Evolutionary conservation across 2,888 invertebrate species (phyloP).

Genomic region (Pyrochroa serraticornis): DNA sequence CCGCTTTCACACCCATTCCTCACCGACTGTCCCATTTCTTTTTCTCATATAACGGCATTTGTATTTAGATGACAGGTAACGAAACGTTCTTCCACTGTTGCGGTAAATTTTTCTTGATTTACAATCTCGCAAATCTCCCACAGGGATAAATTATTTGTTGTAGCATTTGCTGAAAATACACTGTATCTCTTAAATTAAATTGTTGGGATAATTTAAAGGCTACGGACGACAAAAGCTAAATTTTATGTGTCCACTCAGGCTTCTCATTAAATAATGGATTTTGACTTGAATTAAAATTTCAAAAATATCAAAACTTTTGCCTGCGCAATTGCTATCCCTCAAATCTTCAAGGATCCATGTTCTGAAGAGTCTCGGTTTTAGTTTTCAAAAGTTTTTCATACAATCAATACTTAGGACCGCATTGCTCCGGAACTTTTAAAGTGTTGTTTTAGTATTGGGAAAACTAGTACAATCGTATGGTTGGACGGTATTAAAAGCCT

Average conservation of each 20-base stretch:
- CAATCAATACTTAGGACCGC: too few relatives aligned
- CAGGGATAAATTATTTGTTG: not conserved
- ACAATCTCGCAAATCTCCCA: not conserved
- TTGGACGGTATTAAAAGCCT: too few relatives aligned
- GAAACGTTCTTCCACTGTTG: too few relatives aligned
- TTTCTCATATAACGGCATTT: not conserved
- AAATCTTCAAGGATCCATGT: too few relatives aligned
- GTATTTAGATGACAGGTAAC: too few relatives aligned
- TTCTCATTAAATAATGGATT: not conserved
- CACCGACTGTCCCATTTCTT: slow-evolving; percentile 1
- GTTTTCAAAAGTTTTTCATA: too few relatives aligned
- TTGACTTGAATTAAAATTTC: not conserved
- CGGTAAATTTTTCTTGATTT: not conserved
- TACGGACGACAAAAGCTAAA: not conserved
- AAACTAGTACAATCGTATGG: too few relatives aligned
- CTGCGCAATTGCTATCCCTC: too few relatives aligned
- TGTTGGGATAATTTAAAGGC: not conserved
- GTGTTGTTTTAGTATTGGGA: too few relatives aligned
- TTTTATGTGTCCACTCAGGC: too few relatives aligned
- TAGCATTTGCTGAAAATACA: not conserved
- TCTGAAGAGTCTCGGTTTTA: too few relatives aligned
- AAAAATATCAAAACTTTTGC: not conserved
- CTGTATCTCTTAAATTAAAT: not conserved
- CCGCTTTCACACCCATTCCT: slow-evolving; percentile 11
- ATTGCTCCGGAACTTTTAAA: too few relatives aligned